A percentile compares a stretch with the other conserved stretches of the same genome.
Evolutionary conservation across 2,113 vertebrate genomes (phyloP).

Genomic region (Neoarius graeffei): DNA sequence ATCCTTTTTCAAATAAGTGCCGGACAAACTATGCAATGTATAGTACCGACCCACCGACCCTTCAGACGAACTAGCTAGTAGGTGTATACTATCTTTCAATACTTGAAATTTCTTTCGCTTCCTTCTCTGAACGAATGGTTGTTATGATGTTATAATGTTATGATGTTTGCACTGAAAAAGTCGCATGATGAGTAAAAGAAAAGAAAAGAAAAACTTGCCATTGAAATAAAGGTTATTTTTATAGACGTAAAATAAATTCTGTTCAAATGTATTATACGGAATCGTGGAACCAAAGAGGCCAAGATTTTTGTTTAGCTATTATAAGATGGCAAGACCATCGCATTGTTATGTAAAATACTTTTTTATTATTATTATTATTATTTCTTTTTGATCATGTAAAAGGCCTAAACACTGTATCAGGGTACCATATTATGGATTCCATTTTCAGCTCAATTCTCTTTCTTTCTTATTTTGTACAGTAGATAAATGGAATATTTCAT

Average conservation of each 20-base stretch:
- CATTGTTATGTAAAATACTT: conserved; percentile 77
- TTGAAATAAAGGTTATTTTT: conserved; percentile 94
- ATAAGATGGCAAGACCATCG: conserved; percentile 79
- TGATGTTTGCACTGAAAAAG: conserved; percentile 96
- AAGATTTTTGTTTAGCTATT: conserved; percentile 79
- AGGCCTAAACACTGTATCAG: conserved; percentile 92
- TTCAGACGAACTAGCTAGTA: conserved; percentile 79
- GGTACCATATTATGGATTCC: conserved; percentile 84
- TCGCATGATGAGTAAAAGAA: conserved; percentile 79
- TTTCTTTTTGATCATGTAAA: conserved; percentile 70
- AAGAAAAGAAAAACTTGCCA: conserved; percentile 80
- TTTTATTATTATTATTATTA: conserved; percentile 21
- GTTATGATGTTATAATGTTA: conserved; percentile 75
- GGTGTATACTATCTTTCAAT: conserved; percentile 77
- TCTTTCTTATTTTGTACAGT: conserved; percentile 79
- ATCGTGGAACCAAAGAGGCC: conserved; percentile 99
- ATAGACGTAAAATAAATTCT: conserved; percentile 89
- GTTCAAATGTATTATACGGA: conserved; percentile 91
- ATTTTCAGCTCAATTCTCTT: conserved; percentile 80
- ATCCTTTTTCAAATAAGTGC: conserved; percentile 79
- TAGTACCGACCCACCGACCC: conserved; percentile 72
- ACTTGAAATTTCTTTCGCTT: conserved; percentile 95
- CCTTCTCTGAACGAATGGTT: conserved; percentile 86
- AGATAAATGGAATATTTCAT: conserved; percentile 80
- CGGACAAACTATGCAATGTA: conserved; percentile 98